Evolutionary conservation across 2,888 invertebrate species (phyloP).

Genomic region (Leucophora obtusa): DNA sequence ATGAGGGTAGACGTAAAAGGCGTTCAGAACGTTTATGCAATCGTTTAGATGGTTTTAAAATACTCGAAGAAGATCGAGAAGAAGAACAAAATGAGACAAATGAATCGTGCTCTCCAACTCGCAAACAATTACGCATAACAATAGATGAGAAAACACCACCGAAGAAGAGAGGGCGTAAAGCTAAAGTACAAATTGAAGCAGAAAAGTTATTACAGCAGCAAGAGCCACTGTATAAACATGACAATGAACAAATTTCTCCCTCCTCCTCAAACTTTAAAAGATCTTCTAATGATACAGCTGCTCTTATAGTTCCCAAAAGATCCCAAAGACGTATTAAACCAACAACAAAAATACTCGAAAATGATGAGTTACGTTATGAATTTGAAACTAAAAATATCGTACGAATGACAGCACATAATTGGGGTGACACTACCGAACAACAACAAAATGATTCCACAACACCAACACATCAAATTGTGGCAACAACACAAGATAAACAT

Average conservation of each 20-base stretch:
- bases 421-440: slow-evolving; percentile 64
- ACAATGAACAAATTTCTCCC: slow-evolving; percentile 47
- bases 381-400: slow-evolving; percentile 81
- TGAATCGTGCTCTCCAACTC: slow-evolving; percentile 30
- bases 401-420: slow-evolving; percentile 78
- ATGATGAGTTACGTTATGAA: slow-evolving; percentile 82
- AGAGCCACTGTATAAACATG: slow-evolving; percentile 25
- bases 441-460: slow-evolving; percentile 66
- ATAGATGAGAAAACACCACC: slow-evolving; percentile 75
- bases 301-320: slow-evolving; percentile 75
- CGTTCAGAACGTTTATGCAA: slow-evolving; percentile 76
- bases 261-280: slow-evolving; percentile 25
- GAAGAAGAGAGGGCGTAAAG: slow-evolving; percentile 77
- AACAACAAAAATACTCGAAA: slow-evolving; percentile 84
- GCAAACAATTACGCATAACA: slow-evolving; percentile 38
- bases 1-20: slow-evolving; percentile 72
- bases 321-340: slow-evolving; percentile 83
- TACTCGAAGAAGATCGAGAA: slow-evolving; percentile 62
- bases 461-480: slow-evolving; percentile 66
- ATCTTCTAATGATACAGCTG: background rate
- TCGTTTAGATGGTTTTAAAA: slow-evolving; percentile 71
- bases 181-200: slow-evolving; percentile 68
- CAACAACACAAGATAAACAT: slow-evolving; percentile 19
- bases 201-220: slow-evolving; percentile 48
- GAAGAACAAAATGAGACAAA: slow-evolving; percentile 13